These are phyloP conservation scores for Hylomyscus alleni DNA, from an alignment of 2,797 vertebrate species.

Conservation along the genomic window DNA sequence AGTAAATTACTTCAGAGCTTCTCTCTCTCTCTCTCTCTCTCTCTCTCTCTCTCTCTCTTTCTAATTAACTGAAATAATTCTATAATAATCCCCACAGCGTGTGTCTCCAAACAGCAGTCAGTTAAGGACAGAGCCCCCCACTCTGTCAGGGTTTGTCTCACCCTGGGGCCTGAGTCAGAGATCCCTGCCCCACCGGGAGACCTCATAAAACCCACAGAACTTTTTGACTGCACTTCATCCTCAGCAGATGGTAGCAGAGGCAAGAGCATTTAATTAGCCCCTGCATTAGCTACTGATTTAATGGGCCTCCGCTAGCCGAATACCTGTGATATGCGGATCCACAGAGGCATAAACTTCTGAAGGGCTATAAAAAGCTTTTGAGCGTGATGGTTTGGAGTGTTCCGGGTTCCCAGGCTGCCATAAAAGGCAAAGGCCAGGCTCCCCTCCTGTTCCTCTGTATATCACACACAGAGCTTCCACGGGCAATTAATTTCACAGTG, in stretches of 20 bases:
- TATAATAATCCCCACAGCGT: slow-evolving; percentile 66
- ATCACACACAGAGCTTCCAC: neutral
- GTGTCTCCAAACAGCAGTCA: neutral
- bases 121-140: neutral
- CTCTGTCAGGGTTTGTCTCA: neutral
- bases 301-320: neutral
- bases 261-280: slow-evolving; percentile 70
- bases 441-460: neutral
- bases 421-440: slow-evolving; percentile 49
- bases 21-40: neutral
- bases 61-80: slow-evolving; percentile 86
- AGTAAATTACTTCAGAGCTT: slow-evolving; percentile 83
- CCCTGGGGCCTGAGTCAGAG: neutral
- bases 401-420: slow-evolving; percentile 48
- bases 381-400: neutral
- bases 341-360: slow-evolving; percentile 26
- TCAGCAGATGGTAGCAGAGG: slow-evolving; percentile 6
- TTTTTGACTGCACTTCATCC: neutral
- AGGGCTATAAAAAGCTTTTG: slow-evolving; percentile 62
- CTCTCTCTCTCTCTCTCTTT: slow-evolving; percentile 47
- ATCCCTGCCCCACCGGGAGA: fast-evolving
- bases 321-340: slow-evolving; percentile 53
- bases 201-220: slow-evolving; percentile 39
- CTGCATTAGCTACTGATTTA: slow-evolving; percentile 52
- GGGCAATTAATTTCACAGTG: neutral